phyloP scores from a whole-genome alignment of 1,140 invertebrate species.

The Berghia stephanieae region DNA sequence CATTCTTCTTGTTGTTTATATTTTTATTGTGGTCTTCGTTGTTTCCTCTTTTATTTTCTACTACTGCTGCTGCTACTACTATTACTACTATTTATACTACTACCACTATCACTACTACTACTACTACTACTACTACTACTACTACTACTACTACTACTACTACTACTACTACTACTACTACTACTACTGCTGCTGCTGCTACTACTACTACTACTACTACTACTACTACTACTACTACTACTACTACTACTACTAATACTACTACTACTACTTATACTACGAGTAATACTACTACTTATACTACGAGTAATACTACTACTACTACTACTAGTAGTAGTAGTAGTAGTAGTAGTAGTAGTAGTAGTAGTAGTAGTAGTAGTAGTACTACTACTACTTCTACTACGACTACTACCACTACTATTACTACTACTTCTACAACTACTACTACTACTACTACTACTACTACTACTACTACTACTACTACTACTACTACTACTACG shows the following conservation, averaged over 20 bases:
- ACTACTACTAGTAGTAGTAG: slow-evolving; percentile 5
- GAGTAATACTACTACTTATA: neutral
- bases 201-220: neutral
- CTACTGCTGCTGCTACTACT: too few species aligned
- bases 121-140: too few species aligned
- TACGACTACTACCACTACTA: neutral
- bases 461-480: neutral
- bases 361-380: neutral
- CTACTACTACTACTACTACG: neutral
- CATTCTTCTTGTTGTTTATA: too few species aligned
- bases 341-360: slow-evolving; percentile 15
- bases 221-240: neutral
- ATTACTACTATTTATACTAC: neutral
- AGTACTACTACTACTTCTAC: neutral
- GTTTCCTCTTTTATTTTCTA: too few species aligned
- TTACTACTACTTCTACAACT: neutral
- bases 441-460: neutral
- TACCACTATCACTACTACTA: too few species aligned
- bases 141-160: neutral
- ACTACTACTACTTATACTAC: neutral
- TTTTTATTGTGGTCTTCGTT: too few species aligned
- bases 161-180: neutral
- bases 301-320: neutral
- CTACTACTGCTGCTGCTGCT: neutral
- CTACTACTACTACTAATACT: neutral